phyloP scores from a whole-genome alignment of 1,140 invertebrate genomes.

The Phthorimaea operculella region DNA sequence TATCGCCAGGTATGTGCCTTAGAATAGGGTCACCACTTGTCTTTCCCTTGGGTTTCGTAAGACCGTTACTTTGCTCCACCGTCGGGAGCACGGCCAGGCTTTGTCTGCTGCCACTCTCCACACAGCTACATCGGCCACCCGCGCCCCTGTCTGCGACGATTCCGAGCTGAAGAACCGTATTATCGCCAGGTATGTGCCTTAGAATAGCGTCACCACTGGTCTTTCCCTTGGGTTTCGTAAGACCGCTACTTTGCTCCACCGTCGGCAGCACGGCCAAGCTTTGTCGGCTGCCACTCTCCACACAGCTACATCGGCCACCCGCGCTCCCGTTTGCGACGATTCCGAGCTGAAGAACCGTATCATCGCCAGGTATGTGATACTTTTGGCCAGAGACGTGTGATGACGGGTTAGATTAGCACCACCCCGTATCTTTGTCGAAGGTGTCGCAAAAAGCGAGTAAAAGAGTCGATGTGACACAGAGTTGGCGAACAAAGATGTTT shows the following conservation, averaged over 20 bases:
- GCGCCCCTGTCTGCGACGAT: slow-evolving; percentile 68
- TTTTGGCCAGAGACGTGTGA: no score
- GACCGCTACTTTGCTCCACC: slow-evolving; percentile 87
- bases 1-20: slow-evolving; percentile 71
- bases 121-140: slow-evolving; percentile 32
- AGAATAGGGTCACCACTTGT: no score
- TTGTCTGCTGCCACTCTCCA: slow-evolving; percentile 37
- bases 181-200: slow-evolving; percentile 71
- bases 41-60: no score
- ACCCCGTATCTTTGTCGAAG: no score
- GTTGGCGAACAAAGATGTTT: no score
- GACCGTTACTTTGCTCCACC: slow-evolving; percentile 87
- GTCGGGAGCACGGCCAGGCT: slow-evolving; percentile 84
- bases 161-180: slow-evolving; percentile 85
- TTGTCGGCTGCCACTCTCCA: slow-evolving; percentile 37
- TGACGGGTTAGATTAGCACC: no score
- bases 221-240: no score
- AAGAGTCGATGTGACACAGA: no score
- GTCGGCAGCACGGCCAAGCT: slow-evolving; percentile 83
- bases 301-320: slow-evolving; percentile 31
- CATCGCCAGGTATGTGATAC: slow-evolving; percentile 73
- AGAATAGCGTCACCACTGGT: no score
- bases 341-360: slow-evolving; percentile 84
- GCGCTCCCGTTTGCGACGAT: slow-evolving; percentile 69
- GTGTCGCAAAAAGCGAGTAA: no score